Conservation (phyloP, 2,888 invertebrate species). For the Crioceris asparagi region DNA sequence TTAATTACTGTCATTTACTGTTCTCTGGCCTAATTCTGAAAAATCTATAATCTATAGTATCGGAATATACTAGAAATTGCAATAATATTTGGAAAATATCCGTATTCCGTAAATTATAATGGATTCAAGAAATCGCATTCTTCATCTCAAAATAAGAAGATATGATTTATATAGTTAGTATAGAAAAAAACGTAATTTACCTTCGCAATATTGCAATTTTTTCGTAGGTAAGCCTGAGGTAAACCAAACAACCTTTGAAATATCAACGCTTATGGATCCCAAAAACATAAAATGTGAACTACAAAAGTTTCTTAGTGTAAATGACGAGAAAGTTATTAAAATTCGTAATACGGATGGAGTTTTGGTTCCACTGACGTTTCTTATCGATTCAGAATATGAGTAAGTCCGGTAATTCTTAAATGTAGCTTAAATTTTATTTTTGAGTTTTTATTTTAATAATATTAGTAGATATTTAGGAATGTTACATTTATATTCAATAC, state of each 20-base stretch:
- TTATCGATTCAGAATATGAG: conserved; percentile 30
- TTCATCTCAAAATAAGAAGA: conserved; percentile 27
- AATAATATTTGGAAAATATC: too few relatives aligned
- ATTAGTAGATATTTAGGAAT: too few relatives aligned
- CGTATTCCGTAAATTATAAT: conserved; percentile 5
- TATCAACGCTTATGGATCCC: conserved; percentile 28
- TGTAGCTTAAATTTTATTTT: too few relatives aligned
- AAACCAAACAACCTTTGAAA: conserved; percentile 25
- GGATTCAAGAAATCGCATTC: conserved; percentile 18
- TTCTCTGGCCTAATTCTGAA: too few relatives aligned
- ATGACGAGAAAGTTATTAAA: conserved; percentile 38
- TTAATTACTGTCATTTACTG: too few relatives aligned
- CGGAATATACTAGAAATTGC: too few relatives aligned
- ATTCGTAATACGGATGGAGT: conserved; percentile 36
- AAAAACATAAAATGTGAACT: conserved; percentile 28
- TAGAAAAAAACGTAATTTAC: not conserved
- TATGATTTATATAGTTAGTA: conserved; percentile 25
- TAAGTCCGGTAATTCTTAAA: too few relatives aligned
- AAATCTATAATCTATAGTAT: too few relatives aligned
- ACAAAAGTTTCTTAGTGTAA: conserved; percentile 28
- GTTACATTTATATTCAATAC: too few relatives aligned
- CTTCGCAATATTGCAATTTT: conserved; percentile 11
- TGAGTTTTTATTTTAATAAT: too few relatives aligned
- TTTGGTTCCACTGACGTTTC: conserved; percentile 37
- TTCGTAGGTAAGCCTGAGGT: conserved; percentile 26